Percentiles rank a stretch among this genome's conserved stretches.
phyloP scores from a whole-genome alignment of 2,888 invertebrate genomes.

The Megamerina dolium region DNA sequence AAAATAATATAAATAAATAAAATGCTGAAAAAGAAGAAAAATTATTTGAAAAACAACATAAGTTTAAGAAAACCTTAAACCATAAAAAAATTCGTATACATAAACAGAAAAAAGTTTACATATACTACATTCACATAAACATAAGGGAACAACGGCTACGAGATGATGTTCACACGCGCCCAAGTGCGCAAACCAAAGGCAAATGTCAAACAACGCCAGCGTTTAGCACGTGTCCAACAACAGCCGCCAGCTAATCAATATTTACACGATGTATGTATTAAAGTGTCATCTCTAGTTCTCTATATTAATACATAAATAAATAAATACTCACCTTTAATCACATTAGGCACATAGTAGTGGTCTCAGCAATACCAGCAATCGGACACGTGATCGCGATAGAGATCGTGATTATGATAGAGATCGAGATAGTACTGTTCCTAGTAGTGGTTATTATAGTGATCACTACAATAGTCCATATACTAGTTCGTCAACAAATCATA shows the following conservation, averaged over 20 bases:
- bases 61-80: too few species aligned
- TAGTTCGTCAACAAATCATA: conserved; percentile 6
- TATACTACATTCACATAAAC: too few species aligned
- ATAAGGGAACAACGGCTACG: conserved; percentile 19
- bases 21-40: too few species aligned
- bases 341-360: not conserved
- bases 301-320: not conserved
- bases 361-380: conserved; percentile 18
- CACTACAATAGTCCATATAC: conserved; percentile 25
- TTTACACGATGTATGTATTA: conserved; percentile 20
- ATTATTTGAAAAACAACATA: too few species aligned
- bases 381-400: conserved; percentile 16
- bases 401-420: conserved; percentile 22
- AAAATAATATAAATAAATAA: too few species aligned
- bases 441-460: conserved; percentile 32
- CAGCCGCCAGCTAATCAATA: conserved; percentile 23
- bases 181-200: conserved; percentile 56
- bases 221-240: conserved; percentile 31
- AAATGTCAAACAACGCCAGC: conserved; percentile 33
- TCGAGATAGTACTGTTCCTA: conserved; percentile 14
- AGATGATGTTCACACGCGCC: conserved; percentile 67
- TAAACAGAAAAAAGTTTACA: too few species aligned
- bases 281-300: not conserved
- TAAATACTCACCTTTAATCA: not conserved
- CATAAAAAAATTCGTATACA: too few species aligned